Base-by-base conservation (phyloP, 2,113 vertebrate species). In the Lycocorax pyrrhopterus region DNA sequence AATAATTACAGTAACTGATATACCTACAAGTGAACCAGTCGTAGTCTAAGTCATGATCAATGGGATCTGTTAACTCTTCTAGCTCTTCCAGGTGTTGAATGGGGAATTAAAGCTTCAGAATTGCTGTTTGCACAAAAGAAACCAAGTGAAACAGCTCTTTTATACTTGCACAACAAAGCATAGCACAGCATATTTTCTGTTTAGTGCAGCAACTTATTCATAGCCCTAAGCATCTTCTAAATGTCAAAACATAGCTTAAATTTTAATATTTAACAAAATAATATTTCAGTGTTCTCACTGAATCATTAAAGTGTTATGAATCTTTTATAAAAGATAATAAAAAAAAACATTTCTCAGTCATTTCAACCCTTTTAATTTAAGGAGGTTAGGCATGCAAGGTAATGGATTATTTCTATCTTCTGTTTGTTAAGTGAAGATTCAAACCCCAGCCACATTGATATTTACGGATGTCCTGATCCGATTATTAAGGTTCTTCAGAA, bases 321-420 rank as follows among this genome's bases (percentile, higher is more conserved):
- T 87, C 19, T 67, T 87, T 58, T 55, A 63, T 35, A 72, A 78
- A 81, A 58, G 1, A 8, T 41, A 89, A 74, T 46, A 21, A 46
- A 82, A 0, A 2, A 6, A 0, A 3, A 7, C 5, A 27, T 59
- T 87, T 55, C 4, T 58, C 51, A 41, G 37, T 78, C 0, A 52
- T 87, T 89, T 93, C 15, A 74, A 67, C 49, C 8, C 6, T 82
- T 81, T 82, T 75, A 67, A 67, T 75, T 77, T 67, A 63, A 63
- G 53, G 3, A 39, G 12, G 1, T 16, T 33, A 33, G n/a, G 7
- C 19, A 77, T 12, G 6, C 6, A 52, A 76, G 12, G 5, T 37
- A 56, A 81, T 33, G 8, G 32, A 62, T 71, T 84, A 58, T 62
- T 91, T 81, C 44, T 53, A 21, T 43, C 14, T 37, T 77, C 44